Base-by-base conservation (phyloP, 2,888 invertebrate species). In the Sarcophaga variegata region DNA sequence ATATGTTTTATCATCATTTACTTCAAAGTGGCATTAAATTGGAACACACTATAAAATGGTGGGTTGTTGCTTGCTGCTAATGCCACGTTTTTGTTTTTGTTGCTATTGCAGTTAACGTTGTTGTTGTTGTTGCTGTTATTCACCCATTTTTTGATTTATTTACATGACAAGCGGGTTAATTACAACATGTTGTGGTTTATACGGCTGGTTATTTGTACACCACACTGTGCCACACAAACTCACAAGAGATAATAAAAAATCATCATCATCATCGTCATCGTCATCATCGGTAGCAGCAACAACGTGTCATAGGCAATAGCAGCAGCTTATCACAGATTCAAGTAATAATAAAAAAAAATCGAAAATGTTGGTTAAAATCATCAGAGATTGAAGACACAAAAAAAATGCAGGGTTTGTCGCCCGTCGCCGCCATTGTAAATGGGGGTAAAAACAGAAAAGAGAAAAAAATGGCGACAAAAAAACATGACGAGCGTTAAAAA, bases 161-260 rank as follows among this genome's bases (percentile, higher is more conserved):
- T 89, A 86, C 89, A 89, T 88, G 88, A 88, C 88, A 88, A 87
- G 85, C 85, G 87, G 88, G 89, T 89, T 89, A 89, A 89, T 89
- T 89, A 88, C 89, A 88, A 83, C 89, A 88, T 89, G 88, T 89
- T 88, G 88, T 83, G 89, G 89, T 87, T 84, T 88, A 80, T 85
- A 88, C 86, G 84, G 84, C 81, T 87, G 81, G 84, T 84, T 87
- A 84, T 87, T 87, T 81, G 78, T 79, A 63, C 74, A 84, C 83
- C 60, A 82, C 59, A n/a, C 62, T 20, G 22, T 83, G 72, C 84
- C 87, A 84, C 84, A 83, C 79, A 74, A 17, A 17, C 54, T 14
- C 8, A 47, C 47, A 67, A 76, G 60, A 22, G 70, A 80, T 76
- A 84, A 84, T 76, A 84, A 80, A 84, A 84, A 75, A 84, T 70